Conservation (phyloP, 1,140 invertebrate genomes). For the Lepidurus apus region DNA sequence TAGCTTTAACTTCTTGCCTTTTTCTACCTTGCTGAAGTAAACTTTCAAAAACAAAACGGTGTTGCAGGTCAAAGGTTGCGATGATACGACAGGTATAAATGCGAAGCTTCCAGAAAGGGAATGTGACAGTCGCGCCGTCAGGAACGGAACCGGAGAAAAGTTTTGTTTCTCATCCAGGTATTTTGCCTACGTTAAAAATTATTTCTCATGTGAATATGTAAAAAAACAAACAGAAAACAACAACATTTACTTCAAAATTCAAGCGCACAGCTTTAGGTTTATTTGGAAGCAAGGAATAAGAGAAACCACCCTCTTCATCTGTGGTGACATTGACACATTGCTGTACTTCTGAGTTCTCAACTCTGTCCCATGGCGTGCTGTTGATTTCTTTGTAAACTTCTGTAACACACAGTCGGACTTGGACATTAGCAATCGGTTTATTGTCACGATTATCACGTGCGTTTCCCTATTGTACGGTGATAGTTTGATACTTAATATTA, state of each 20-base stretch:
- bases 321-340: not conserved
- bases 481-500: too few relatives aligned
- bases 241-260: too few relatives aligned
- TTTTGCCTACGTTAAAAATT: too few relatives aligned
- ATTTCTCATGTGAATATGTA: too few relatives aligned
- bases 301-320: not conserved
- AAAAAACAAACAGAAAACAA: too few relatives aligned
- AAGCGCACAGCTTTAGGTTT: not conserved
- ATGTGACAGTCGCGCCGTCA: conserved; percentile 44
- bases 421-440: not conserved
- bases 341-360: not conserved
- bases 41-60: conserved; percentile 14
- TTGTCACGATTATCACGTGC: not conserved
- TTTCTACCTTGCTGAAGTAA: conserved; percentile 28
- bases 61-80: conserved; percentile 6
- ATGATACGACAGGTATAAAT: not conserved
- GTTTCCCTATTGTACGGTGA: not conserved
- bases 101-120: conserved; percentile 39
- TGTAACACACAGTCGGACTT: not conserved
- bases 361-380: not conserved
- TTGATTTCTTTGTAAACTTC: not conserved
- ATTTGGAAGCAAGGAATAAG: not conserved
- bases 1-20: conserved; percentile 6
- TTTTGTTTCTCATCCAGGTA: too few relatives aligned
- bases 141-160: too few relatives aligned